Evolutionary conservation across 2,797 vertebrate species (phyloP), one percentile per base, ranked within the genome.

Genomic region (Spheniscus humboldti): DNA sequence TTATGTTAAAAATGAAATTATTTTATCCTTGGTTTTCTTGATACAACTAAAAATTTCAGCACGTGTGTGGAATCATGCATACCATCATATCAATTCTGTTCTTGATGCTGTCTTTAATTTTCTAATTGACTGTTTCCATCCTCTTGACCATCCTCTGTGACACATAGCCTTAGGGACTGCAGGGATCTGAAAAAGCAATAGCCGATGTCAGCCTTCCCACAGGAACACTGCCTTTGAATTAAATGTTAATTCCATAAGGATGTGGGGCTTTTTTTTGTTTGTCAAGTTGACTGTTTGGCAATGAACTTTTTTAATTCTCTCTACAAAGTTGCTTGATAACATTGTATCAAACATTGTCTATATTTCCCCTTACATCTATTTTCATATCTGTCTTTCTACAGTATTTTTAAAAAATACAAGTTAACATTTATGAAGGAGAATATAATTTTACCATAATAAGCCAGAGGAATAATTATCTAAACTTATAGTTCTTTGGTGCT

Each of bases 61-160:
- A 11, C 1, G 2, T 22, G 15, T 28, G 11, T 67, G 24, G 16
- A 35, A 39, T 67, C 13, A 2, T 22, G 12, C 3, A 4, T 43
- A 1, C 25, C 6, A 3, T 64, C 8, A 0, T 31, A 45, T 68
- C 0, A 2, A 28, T 76, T 41, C 60, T 86, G 9, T 45, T 41
- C 50, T 56, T 68, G 69, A 45, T 75, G 50, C 27, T 64, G 25
- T 57, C 67, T 77, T 72, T 68, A 37, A 10, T 82, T 82, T 76
- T 47, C 63, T 82, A 35, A 76, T 59, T 31, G 78, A 28, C 60
- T 35, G 37, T 67, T 92, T 89, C 60, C 14, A 35, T 72, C 71
- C 18, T 91, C 52, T 59, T 62, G 87, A 43, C 78, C 71, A 55
- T 82, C 27, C 43, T 33, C 14, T 47, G 62, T 50, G 80, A 81